Base-by-base conservation (phyloP, 2,888 invertebrate species). In the Apodemia hepburni region DNA sequence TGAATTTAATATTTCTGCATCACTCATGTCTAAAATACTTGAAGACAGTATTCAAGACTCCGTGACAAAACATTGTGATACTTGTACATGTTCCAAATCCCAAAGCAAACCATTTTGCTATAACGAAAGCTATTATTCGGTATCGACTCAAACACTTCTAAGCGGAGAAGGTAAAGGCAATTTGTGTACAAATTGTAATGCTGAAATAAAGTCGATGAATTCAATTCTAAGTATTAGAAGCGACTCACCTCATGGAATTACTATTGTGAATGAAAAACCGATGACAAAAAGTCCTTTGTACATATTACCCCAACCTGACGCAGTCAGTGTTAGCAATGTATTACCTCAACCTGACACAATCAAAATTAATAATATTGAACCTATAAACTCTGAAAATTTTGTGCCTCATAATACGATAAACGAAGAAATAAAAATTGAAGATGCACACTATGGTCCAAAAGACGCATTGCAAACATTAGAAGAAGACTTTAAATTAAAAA, bases 1-100 rank as follows among this genome's bases (percentile, higher is more conserved):
- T 61, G 93, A 93, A 69, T 94, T 95, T 61, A 96, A 96, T 74
- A 93, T 95, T 15, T 97, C 97, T 4, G 97, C 97, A 29, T 96
- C 97, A 11, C 95, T 97, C 61, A 96, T 98, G 96, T 97, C 97
- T 3, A 97, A 97, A 92, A 96, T 97, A 67, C 91, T 98, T 38
- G 97, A 98, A 83, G 97, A 97, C 75, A 93, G 96, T 66, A 97
- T 97, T 72, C 95, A 96, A 66, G 97, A 97, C 69, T 94, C 95
- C 63, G 94, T 95, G 61, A 93, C 95, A 2, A 96, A 96, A 81
- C 97, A 97, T 77, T 97, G 97, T 84, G 95, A 96, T 74, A 96
- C 96, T 2, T 97, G 97, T 75, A 94, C 94, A 57, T 97, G 97
- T 80, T 92, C 93, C 62, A 86, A 94, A 82, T 74, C 85, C 7